Evolutionary conservation across 2,113 vertebrate species (phyloP), one percentile per base, ranked within the genome.

Genomic region (Antigone vipio): DNA sequence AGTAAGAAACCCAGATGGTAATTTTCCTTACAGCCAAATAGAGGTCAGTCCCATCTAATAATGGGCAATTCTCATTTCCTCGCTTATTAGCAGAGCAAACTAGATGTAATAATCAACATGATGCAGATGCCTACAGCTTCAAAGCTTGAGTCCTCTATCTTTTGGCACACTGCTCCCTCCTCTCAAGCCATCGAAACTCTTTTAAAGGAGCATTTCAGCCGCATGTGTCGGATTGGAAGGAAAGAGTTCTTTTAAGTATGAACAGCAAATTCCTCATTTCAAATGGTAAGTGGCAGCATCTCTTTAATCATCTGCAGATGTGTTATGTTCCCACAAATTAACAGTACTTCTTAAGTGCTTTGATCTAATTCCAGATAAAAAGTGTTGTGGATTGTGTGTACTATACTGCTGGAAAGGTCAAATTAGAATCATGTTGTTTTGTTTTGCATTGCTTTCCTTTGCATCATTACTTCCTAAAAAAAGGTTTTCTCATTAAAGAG

Each of bases 221-320:
- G 72, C 15, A 9, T 0, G 19, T 19, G 40, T 50, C 62, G 71
- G 71, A 49, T 44, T 26, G 88, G 58, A 76, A 88, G 66, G 38
- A 45, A 55, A 49, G 22, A 35, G 5, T 45, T 90, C 75, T 92
- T 85, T 69, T 11, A 44, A 83, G 29, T 17, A 38, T 1, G 11
- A 86, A 16, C 60, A 68, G 45, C 75, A 76, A 67, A 91, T 84
- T 92, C 72, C 35, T 93, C 53, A 15, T 74, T 88, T 89, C 73
- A 30, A 14, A 14, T 79, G 74, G 71, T 11, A 62, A 93, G 81
- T 79, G 92, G 66, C 92, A 96, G 88, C 82, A 34, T 91, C 72
- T 91, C 82, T 84, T 78, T 64, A 92, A 94, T 81, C 47, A n/a
- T 47, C 44, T 45, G 66, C 88, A 93, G 88, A 78, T 92, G 92